Evolutionary conservation across 2,113 vertebrate species (phyloP).

Genomic region (Petroica traversi): DNA sequence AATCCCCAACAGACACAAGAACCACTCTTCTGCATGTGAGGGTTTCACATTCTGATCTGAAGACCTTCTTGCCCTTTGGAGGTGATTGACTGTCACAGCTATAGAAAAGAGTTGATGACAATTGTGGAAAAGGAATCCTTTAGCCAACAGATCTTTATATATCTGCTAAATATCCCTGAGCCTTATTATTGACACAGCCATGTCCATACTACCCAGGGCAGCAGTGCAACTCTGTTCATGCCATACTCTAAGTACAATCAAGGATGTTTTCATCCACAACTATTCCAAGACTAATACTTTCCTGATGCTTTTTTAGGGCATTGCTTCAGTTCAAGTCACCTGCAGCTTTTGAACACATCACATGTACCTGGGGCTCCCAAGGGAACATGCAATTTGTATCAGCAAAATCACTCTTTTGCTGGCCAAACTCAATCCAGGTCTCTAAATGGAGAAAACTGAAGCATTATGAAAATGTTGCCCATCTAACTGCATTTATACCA

Average conservation of each 20-base stretch:
- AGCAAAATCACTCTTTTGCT: not conserved
- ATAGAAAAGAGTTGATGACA: not conserved
- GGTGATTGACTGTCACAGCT: not conserved
- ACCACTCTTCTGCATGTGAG: not conserved
- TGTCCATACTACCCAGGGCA: not conserved
- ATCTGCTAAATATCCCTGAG: not conserved
- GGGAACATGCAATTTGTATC: not conserved
- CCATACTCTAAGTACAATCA: not conserved
- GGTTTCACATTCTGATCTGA: not conserved
- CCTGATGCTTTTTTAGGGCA: not conserved
- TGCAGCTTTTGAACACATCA: not conserved
- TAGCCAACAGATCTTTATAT: not conserved
- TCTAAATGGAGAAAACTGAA: not conserved
- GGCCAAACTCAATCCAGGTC: not conserved
- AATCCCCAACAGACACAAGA: not conserved
- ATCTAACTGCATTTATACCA: not conserved
- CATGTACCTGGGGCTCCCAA: not conserved
- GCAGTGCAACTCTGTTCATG: rapidly evolving
- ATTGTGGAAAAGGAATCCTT: not conserved
- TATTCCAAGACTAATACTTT: rapidly evolving
- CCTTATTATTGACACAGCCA: not conserved
- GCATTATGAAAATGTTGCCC: not conserved
- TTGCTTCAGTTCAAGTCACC: not conserved
- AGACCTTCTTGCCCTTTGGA: not conserved
- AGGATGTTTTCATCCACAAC: not conserved